Base-by-base conservation (phyloP, 2,797 vertebrate genomes). In the Scyliorhinus canicula region DNA sequence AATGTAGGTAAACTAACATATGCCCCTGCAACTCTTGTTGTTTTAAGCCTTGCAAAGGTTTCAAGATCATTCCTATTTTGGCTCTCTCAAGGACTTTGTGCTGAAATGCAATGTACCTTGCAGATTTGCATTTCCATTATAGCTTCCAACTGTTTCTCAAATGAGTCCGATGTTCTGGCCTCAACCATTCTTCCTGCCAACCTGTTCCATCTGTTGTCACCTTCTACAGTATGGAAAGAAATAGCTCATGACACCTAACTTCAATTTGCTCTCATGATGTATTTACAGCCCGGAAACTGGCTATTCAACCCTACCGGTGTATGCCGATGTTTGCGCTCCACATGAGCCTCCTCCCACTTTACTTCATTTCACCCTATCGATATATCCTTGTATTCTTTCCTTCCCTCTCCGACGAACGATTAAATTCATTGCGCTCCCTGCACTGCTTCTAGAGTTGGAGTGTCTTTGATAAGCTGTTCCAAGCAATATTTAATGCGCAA, bases 131-230 rank as follows among this genome's bases (percentile, higher is more conserved):
- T 47, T 82, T 47, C 77, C 77, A 82, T 82, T 19, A 82, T 82
- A 24, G 77, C 40, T 21, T 82, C 40, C 77, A 82, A 82, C 77
- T 82, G 77, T 82, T 82, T 44, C 40, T 82, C 77, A 82, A 24
- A 82, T 44, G 19, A 82, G 77, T 44, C 77, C 77, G 16, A 82
- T 82, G 77, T 82, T 82, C 77, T 44, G 77, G 40, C 77, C 77
- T 82, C 77, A 44, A 44, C 77, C 77, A 44, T 82, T 44, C 77
- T 82, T 44, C n/a, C 77, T 82, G n/a, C 77, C 77, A 44, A 82
- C 77, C 77, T 82, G 77, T 82, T 47, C 77, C 77, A 82, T 82
- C 77, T 82, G 77, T 82, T 82, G 40, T 82, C 77, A 82, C 77
- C 77, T 82, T 47, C 77, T 82, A 65, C 63, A 65, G 19, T 65